Evolutionary conservation across 2,113 vertebrate species (phyloP), one percentile per base, ranked within the genome.

Genomic region (Cnemophilus loriae): DNA sequence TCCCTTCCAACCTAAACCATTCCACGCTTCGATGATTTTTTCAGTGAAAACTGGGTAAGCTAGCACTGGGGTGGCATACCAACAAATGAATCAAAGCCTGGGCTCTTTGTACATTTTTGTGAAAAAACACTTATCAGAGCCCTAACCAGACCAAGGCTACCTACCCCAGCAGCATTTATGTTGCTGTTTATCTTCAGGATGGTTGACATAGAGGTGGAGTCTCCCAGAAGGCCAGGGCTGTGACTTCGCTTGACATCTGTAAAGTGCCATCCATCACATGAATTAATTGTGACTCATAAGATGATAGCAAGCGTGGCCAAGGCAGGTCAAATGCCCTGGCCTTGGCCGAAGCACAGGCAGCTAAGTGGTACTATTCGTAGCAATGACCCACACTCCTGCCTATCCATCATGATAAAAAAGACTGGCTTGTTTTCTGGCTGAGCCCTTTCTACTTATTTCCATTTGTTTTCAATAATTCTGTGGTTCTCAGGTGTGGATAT

Each of bases 141-240:
- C 39, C 17, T 80, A 82, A 37, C 27, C 52, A 63, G 59, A 93
- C 44, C 39, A 77, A 91, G 75, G 52, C 33, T 56, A 44, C 55
- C 63, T 67, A 64, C 30, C 47, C 79, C 81, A 55, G 61, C 37
- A 75, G n/a, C 59, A 50, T 84, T 96, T 84, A 77, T 47, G 35
- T 80, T 92, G 30, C 59, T 94, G 63, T 93, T 96, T 93, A 57
- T 89, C 71, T 87, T 95, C 60, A 75, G 61, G 26, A 64, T 53
- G 37, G 16, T 67, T 78, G 79, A 81, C 65, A 84, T 1, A 53
- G 28, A 87, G 64, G 85, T 87, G 90, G 37, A 59, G 16, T 71
- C 52, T 78, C 56, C 30, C 59, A 78, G 41, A 92, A 94, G 80
- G 83, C 56, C 73, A 63, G 57, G 79, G 56, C 79, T 74, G 47